A percentile compares a stretch with the other conserved stretches of the same genome.
These are phyloP conservation scores for Baryphthengus martii DNA, from an alignment of 2,113 vertebrate genomes.

Conservation along the genomic window DNA sequence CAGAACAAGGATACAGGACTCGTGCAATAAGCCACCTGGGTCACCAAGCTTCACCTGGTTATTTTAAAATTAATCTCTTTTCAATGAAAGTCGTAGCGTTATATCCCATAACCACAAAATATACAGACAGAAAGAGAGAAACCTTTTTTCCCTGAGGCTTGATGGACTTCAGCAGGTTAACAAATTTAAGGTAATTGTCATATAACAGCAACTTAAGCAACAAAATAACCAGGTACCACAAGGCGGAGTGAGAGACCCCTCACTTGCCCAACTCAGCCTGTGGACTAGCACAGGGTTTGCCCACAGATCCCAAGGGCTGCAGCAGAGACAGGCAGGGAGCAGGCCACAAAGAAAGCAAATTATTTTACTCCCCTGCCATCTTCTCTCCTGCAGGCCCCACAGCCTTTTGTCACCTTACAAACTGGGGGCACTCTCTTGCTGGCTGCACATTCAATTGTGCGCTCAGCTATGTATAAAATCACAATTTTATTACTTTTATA, in stretches of 20 bases:
- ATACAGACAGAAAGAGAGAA: neutral
- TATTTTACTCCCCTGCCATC: neutral
- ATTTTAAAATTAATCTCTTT: neutral
- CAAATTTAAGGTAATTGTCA: neutral
- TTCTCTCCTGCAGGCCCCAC: neutral
- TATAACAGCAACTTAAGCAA: neutral
- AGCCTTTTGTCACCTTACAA: neutral
- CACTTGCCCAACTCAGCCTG: fast-evolving
- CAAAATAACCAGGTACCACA: neutral
- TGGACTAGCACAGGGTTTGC: fast-evolving
- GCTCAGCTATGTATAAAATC: neutral
- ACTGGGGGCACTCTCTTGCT: neutral
- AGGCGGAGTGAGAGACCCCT: neutral
- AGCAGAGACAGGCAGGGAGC: neutral
- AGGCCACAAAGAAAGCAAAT: neutral
- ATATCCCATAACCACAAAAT: neutral
- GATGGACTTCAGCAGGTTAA: neutral
- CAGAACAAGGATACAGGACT: neutral
- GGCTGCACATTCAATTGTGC: neutral
- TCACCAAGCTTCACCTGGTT: neutral
- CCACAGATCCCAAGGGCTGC: neutral
- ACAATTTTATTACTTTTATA: neutral
- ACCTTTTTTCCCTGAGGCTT: neutral
- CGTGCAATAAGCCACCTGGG: fast-evolving
- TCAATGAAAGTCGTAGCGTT: neutral